Conservation (phyloP, 92 coral and sea anemone genomes). For the Meandrina meandrites region DNA sequence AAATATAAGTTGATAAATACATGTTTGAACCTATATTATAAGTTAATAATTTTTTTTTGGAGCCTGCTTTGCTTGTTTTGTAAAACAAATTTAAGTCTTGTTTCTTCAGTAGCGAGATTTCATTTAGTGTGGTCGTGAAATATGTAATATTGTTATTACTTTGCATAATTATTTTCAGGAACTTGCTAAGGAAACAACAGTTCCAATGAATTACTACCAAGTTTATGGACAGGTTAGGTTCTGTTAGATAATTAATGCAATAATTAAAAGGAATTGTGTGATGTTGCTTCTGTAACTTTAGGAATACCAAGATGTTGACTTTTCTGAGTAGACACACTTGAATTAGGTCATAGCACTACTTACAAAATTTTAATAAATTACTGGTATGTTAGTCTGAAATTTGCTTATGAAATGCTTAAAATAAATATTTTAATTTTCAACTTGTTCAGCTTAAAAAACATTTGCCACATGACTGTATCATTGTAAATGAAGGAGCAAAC, state of each 20-base stretch:
- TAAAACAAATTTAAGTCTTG: background rate
- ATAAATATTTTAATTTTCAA: background rate
- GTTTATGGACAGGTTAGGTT: constrained; percentile 85
- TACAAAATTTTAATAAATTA: no score
- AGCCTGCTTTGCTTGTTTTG: background rate
- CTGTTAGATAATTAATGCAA: background rate
- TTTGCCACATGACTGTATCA: constrained; percentile 74
- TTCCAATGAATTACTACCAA: constrained; percentile 90
- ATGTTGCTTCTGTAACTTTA: background rate
- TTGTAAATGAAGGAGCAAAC: constrained; percentile 94
- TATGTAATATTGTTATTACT: background rate
- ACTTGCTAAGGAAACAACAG: constrained; percentile 69
- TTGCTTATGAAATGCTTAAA: background rate
- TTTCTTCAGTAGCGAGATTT: background rate
- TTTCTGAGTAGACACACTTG: background rate
- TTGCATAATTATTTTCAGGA: constrained; percentile 56
- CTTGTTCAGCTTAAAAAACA: constrained; percentile 66
- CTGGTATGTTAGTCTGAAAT: no score
- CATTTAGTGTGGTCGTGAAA: background rate
- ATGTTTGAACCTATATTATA: no score
- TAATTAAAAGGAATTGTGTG: background rate
- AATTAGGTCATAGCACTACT: no score
- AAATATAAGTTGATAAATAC: no score
- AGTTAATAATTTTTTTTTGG: no score
- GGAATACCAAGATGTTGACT: background rate